Evolutionary conservation across 2,113 vertebrate species (phyloP), one percentile per base, ranked within the genome.

Genomic region (Chloropsis hardwickii): DNA sequence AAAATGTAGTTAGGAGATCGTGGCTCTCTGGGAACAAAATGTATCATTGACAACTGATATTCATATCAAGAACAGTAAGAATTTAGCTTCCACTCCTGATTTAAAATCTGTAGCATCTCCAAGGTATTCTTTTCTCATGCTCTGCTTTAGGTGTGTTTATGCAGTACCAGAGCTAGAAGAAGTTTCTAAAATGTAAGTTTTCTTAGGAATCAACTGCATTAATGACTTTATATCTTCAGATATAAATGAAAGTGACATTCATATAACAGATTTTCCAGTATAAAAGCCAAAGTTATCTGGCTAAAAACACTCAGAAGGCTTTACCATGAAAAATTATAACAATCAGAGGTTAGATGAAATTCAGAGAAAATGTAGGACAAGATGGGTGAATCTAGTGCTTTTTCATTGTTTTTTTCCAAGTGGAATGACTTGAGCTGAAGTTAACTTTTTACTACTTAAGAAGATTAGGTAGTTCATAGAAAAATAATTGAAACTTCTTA

Each of bases 401-500:
- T 83, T 94, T 83, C 31, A 10, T 86, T 9, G 11, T 24, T 24
- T 84, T 90, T 88, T 90, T 88, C 71, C 39, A 56, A 61, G 57
- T 51, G 21, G 53, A 90, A 92, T 69, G 40, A 53, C 72, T 94
- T 71, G 57, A 86, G 58, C 65, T 94, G 54, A 93, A 93, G 85
- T 93, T 86, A 92, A 90, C 85, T 81, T 95, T 95, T 94, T 95
- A 42, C 65, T 90, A 12, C 60, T 78, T 93, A 92, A 93, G 88
- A 81, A 96, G 86, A 86, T 96, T 69, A 93, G 48, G 53, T 79
- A 51, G 69, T 92, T 72, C 60, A 84, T 92, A 93, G 90, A 84
- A 96, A 92, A 97, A 95, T 86, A 94, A 84, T 94, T 92, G 80
- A 72, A 96, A 91, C 57, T 96, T 56, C 72, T 92, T 95, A 84